Conservation (phyloP, 2,888 invertebrate species). For the Euzetes globulus region DNA sequence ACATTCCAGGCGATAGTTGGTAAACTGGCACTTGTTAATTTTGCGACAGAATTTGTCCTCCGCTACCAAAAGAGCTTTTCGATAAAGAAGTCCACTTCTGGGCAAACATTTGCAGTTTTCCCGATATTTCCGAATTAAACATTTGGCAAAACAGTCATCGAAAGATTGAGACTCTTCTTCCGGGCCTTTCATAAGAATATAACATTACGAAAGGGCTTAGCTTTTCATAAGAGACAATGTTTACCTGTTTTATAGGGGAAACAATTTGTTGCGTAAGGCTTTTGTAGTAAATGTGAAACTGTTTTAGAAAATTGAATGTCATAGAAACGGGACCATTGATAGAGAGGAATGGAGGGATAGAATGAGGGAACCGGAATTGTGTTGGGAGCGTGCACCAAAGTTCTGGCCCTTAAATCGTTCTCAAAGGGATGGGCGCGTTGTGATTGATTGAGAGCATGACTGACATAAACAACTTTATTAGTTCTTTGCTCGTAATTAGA, state of each 20-base stretch:
- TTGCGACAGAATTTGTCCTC: conserved; percentile 28
- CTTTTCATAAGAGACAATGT: not conserved
- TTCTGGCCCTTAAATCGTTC: conserved; percentile 10
- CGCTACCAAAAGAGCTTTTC: not conserved
- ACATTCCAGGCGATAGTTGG: conserved; percentile 26
- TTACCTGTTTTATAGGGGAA: conserved; percentile 22
- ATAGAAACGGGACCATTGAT: conserved; percentile 29
- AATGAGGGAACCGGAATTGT: conserved; percentile 25
- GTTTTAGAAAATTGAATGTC: conserved; percentile 31
- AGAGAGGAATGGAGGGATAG: conserved; percentile 27
- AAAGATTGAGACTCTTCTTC: conserved; percentile 16
- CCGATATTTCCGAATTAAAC: conserved; percentile 23
- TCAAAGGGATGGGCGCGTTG: conserved; percentile 25
- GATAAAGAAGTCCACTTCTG: conserved; percentile 19
- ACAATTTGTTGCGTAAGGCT: conserved; percentile 30
- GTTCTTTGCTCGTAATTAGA: conserved; percentile 20
- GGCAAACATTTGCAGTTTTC: conserved; percentile 32
- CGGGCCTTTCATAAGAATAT: not conserved
- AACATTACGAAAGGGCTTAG: too few species aligned
- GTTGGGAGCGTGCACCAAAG: conserved; percentile 11
- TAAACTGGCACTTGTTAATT: conserved; percentile 31
- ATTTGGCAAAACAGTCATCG: conserved; percentile 29
- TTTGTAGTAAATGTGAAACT: conserved; percentile 25
- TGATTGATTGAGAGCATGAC: not conserved
- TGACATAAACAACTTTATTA: conserved; percentile 28